phyloP scores from a whole-genome alignment of 2,888 invertebrate genomes.

The Tipula unca region DNA sequence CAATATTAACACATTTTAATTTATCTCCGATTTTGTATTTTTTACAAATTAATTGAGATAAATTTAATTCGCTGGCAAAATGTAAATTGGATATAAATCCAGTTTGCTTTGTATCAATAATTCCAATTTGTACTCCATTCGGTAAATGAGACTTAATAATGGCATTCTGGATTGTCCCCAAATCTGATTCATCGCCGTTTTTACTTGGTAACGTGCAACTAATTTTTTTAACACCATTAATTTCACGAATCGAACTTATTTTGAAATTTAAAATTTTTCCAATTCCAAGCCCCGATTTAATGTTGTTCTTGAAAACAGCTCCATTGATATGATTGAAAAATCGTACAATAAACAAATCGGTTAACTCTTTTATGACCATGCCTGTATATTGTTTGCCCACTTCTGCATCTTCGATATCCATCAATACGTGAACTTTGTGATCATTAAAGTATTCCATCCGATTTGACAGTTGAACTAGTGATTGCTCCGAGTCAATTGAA shows the following conservation, averaged over 20 bases:
- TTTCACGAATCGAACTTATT: not conserved
- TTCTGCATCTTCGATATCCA: not conserved
- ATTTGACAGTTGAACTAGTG: not conserved
- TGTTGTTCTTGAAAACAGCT: not conserved
- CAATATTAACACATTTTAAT: conserved; percentile 32
- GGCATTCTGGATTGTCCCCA: not conserved
- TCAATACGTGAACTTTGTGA: not conserved
- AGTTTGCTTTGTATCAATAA: not conserved
- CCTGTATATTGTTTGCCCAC: not conserved
- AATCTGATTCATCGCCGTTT: not conserved
- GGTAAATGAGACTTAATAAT: not conserved
- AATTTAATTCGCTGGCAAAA: not conserved
- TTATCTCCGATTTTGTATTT: not conserved
- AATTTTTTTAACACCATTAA: not conserved
- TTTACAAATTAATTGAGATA: not conserved
- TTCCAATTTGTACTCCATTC: not conserved
- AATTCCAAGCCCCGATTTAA: not conserved
- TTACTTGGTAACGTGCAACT: not conserved
- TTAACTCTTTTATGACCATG: not conserved
- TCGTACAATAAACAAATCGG: not conserved
- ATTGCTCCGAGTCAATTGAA: not conserved
- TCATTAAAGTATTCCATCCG: not conserved
- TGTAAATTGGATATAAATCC: conserved; percentile 9
- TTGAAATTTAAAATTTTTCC: not conserved
- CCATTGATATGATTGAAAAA: not conserved